These are phyloP conservation scores for Brachycybe producta DNA, from an alignment of 2,888 invertebrate species.

Conservation along the genomic window DNA sequence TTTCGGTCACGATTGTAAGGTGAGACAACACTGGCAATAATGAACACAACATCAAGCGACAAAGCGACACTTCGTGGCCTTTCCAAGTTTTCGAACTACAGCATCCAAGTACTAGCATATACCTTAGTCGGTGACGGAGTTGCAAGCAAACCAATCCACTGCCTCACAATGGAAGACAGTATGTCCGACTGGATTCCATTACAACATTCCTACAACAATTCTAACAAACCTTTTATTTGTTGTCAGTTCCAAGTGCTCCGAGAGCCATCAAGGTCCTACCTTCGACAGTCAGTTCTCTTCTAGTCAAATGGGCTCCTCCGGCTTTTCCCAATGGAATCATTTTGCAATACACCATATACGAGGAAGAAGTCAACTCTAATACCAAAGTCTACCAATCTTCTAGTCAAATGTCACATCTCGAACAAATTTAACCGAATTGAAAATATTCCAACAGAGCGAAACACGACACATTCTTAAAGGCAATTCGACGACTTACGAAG, in stretches of 20 bases:
- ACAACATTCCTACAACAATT: background rate
- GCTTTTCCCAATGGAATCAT: slow-evolving; percentile 9
- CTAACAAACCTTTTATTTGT: background rate
- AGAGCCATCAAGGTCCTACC: slow-evolving; percentile 8
- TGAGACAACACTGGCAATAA: slow-evolving; percentile 7
- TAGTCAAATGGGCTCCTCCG: slow-evolving; percentile 9
- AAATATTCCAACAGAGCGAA: slow-evolving; percentile 9
- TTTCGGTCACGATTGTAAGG: background rate
- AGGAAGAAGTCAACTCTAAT: slow-evolving; percentile 9
- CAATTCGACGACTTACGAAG: slow-evolving; percentile 6
- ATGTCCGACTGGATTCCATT: background rate
- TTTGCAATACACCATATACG: slow-evolving; percentile 14
- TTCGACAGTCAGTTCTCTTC: slow-evolving; percentile 4
- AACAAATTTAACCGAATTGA: too few relatives aligned
- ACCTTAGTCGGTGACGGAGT: slow-evolving; percentile 36
- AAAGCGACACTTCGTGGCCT: slow-evolving; percentile 21
- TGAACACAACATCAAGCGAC: slow-evolving; percentile 1
- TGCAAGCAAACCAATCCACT: slow-evolving; percentile 30
- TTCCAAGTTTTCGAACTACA: slow-evolving; percentile 35
- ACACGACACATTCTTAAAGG: slow-evolving; percentile 5
- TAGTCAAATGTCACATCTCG: too few relatives aligned
- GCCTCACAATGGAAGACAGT: slow-evolving; percentile 33
- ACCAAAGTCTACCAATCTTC: too few relatives aligned
- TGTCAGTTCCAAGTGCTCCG: slow-evolving; percentile 10
- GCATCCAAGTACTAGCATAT: slow-evolving; percentile 34